Base-by-base conservation (phyloP, 2,888 invertebrate genomes). In the Thymelicus sylvestris region DNA sequence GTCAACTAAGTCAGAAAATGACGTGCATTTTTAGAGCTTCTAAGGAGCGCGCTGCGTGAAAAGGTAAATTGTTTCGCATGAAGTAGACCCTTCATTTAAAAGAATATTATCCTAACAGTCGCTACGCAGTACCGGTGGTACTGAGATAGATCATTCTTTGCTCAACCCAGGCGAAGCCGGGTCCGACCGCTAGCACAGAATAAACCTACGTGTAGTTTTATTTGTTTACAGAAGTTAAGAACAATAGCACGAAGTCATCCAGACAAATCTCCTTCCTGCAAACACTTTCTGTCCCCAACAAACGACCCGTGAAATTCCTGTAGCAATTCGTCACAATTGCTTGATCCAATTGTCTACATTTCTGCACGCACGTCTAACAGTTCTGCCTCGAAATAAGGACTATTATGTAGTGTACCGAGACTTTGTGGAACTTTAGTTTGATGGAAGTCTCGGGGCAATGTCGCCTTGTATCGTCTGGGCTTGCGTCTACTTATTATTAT, bases 251-350 rank as follows among this genome's bases (percentile, higher is more conserved):
- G 13, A 38, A 69, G 47, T 13, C 57, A 57, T 7, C 59, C 59
- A 59, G 67, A 67, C 67, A 67, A 48, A 38, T 39, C 61, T 67
- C 41, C 61, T 41, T 48, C 64, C 69, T 57, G 57, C 57, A 69
- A 38, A 60, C 59, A 48, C 48, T 60, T 60, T 66, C 52, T 7
- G 59, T 64, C 64, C 69, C 69, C 59, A 70, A 59, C 41, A 50
- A 88, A 85, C 83, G 85, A 84, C 78, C 86, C 88, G 81, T 88
- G 86, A 87, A 88, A 87, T 88, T 80, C 80, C 80, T 77, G 77
- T 78, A 79, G 81, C 81, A 81, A 79, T 83, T 82, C 78, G 81
- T 84, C 81, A 83, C 83, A 86, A 89, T 88, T 86, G 83, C 81
- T 81, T 72, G 74, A 75, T 77, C 78, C 78, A 80, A 81, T 83